Base-by-base conservation (phyloP, 2,797 vertebrate species). In the Orientallactaga sibirica region DNA sequence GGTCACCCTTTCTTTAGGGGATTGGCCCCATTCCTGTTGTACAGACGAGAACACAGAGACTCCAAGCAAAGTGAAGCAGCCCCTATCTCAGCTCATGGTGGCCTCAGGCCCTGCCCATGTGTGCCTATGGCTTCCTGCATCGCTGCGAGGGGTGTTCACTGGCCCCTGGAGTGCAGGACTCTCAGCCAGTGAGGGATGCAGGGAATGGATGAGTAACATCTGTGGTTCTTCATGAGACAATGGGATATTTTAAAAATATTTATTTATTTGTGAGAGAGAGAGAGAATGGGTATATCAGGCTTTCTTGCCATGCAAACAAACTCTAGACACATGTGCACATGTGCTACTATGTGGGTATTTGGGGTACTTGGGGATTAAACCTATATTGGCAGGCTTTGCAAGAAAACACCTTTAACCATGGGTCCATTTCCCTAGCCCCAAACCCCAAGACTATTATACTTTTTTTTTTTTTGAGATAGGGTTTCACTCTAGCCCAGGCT, bases 191-290 rank as follows among this genome's bases (percentile, higher is more conserved):
- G 25, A 66, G 41, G 62, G 41, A 41, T 77, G 55, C 19, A 80
- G 43, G 3, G 48, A 68, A 76, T 58, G 25, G 22, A n/a, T 55
- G 85, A 67, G 41, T 74, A 37, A 70, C 5, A 41, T 81, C 27
- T 75, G 67, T 88, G 52, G 15, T 94, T 19, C 16, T 94, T 86
- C 14, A 80, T 89, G 75, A 86, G 27, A 73, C 37, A 14, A 58
- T 58, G 55, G 14, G 16, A 58, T 58, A 58, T 14, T 58, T 16
- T 7, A 48, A 48, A 48, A 48, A 48, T n/a, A 16, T 7, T 70
- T 70, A 10, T 70, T 70, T 33, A 7, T 33, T 70, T 14, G 27
- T 14, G 6, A 67, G 27, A 9, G 48, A 9, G 48, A 9, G 48
- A 9, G 48, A 48, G 48, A 48, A 48, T 48, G 48, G 48, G 48